Base-by-base conservation (phyloP, 2,888 invertebrate species). In the Thymelicus acteon region DNA sequence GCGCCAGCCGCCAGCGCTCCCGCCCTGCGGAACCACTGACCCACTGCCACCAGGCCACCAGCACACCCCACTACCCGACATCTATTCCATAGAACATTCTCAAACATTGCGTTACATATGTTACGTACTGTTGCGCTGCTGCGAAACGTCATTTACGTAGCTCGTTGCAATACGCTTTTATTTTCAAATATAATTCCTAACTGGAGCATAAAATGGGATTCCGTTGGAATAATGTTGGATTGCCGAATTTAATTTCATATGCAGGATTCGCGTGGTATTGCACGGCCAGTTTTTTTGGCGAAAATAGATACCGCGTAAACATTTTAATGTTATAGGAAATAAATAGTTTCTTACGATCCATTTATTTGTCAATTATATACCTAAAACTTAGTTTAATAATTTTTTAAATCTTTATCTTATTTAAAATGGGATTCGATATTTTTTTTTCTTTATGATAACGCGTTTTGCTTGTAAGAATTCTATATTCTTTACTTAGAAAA, bases 11-110 rank as follows among this genome's bases (percentile, higher is more conserved):
- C 80, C 81, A 77, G 83, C 85, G 85, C 81, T 83, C 80, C 85
- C 88, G 91, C 90, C 91, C 92, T 89, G 89, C 86, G 89, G 88
- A 87, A 89, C 91, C 88, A 90, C 88, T 92, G 93, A 93, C 93
- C 93, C 91, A 92, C 86, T 92, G 92, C 87, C 92, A 87, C 85
- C 85, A 82, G 85, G 80, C 31, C 31, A 31, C 31, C 31, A 31
- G 84, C 81, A 78, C 79, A 85, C 88, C 85, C 85, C 86, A 85
- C 86, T 80, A 80, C 80, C 78, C 81, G 71, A 80, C 82, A 78
- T 77, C 78, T 80, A 84, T 85, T 79, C 80, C 80, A 78, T 79
- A 78, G 80, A 83, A 81, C 76, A 79, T 85, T 86, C 82, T 79
- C 79, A 79, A 82, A 80, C 77, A 79, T 85, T 85, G 79, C 85